Evolutionary conservation across 2,113 vertebrate species (phyloP).

Genomic region (Vicugna pacos): DNA sequence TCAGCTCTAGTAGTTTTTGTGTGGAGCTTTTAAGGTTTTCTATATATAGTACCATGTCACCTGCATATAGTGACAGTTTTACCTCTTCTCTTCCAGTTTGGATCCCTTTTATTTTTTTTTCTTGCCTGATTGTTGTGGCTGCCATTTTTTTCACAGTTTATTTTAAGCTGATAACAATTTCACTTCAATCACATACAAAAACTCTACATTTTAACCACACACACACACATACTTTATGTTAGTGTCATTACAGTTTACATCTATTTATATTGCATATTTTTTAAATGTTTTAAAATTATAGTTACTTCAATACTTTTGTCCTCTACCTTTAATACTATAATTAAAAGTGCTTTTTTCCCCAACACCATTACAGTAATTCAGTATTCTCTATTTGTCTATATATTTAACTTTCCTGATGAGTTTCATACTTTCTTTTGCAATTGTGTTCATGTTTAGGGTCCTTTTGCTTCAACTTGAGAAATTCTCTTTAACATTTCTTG

Average conservation of each 20-base stretch:
- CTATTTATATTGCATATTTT: not conserved
- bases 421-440: not conserved
- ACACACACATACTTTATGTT: not conserved
- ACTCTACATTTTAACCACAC: not conserved
- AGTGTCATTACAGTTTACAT: not conserved
- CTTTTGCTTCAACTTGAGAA: not conserved
- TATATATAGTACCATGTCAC: no score
- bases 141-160: not conserved
- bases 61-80: no score
- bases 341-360: not conserved
- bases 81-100: no score
- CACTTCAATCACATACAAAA: constrained; percentile 8
- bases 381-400: not conserved
- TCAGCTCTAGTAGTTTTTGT: no score
- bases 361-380: not conserved
- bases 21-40: no score
- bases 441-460: not conserved
- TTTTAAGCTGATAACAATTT: not conserved
- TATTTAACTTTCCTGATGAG: not conserved
- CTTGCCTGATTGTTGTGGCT: no score
- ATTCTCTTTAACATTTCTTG: not conserved
- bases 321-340: not conserved
- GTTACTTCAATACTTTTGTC: not conserved
- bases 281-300: not conserved
- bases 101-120: no score